Base-by-base conservation (phyloP, 2,113 vertebrate genomes). In the Leptobrachium ailaonicum region DNA sequence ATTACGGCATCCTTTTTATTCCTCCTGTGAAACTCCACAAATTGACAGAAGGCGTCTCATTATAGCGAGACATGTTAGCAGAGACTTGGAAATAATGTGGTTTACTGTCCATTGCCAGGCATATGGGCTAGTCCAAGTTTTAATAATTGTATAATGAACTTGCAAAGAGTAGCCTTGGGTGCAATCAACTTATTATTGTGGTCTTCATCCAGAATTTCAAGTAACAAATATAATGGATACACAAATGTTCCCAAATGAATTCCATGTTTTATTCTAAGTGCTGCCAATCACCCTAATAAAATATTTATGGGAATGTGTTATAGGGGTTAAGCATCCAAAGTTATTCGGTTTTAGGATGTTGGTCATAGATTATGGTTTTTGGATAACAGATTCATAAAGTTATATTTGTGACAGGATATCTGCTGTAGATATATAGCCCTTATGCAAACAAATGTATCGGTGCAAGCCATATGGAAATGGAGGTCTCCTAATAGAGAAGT, bases 1-100 rank as follows among this genome's bases (percentile, higher is more conserved):
- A 76, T 76, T 53, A 76, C 64, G 20, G 50, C 75, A 76, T 68
- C 66, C 12, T 41, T 50, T 54, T 76, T 66, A 50, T 76, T 41
- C 32, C 63, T 67, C 45, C 13, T 66, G 75, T 76, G 75, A 67
- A 76, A 53, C 63, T 9, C 64, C 32, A 42, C 44, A 53, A 42
- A 67, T 54, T 8, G 75, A 76, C 47, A 58, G 42, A 43, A 76
- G 62, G 44, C n/a, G 20, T 66, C 74, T 66, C 58, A 41, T 63
- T 40, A 63, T 44, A 63, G 58, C 32, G 6, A 44, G 45, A 10
- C 64, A 68, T 42, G 41, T 67, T 68, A 54, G 75, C 13, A 41
- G 75, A 67, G 40, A 66, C 45, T 54, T 76, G 75, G 40, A 68
- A 43, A 6, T 47, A 43, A 11, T 67, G n/a, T 7, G 47, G 32